Evolutionary conservation across 2,113 vertebrate species (phyloP).

Genomic region (Eudyptes chrysolophus): DNA sequence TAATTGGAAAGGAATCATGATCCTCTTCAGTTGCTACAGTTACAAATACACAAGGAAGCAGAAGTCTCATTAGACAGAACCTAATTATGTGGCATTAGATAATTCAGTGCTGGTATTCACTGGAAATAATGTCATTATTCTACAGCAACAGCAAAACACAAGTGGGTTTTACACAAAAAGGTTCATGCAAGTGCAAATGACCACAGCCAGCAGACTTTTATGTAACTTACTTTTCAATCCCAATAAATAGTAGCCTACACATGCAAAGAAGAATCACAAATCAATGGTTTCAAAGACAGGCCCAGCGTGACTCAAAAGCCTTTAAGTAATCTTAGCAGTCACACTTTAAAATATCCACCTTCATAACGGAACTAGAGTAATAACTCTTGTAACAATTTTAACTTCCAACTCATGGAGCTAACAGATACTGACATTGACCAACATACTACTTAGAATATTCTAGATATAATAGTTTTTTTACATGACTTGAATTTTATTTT

Average conservation of each 20-base stretch:
- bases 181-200: neutral
- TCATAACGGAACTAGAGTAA: neutral
- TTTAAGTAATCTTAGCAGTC: neutral
- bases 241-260: neutral
- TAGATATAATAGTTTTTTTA: neutral
- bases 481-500: neutral
- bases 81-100: neutral
- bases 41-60: neutral
- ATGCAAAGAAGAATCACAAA: neutral
- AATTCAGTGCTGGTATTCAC: neutral
- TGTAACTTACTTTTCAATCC: neutral
- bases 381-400: neutral
- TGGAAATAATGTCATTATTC: neutral
- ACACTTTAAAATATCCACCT: neutral
- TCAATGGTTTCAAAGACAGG: neutral
- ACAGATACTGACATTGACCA: neutral
- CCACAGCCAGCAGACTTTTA: neutral
- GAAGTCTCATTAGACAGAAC: neutral
- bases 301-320: neutral
- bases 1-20: neutral
- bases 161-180: neutral
- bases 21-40: neutral
- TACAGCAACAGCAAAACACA: neutral
- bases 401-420: neutral
- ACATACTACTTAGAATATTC: neutral